Conservation (phyloP, 2,888 invertebrate species). For the Himalopsyche kuldschensis region DNA sequence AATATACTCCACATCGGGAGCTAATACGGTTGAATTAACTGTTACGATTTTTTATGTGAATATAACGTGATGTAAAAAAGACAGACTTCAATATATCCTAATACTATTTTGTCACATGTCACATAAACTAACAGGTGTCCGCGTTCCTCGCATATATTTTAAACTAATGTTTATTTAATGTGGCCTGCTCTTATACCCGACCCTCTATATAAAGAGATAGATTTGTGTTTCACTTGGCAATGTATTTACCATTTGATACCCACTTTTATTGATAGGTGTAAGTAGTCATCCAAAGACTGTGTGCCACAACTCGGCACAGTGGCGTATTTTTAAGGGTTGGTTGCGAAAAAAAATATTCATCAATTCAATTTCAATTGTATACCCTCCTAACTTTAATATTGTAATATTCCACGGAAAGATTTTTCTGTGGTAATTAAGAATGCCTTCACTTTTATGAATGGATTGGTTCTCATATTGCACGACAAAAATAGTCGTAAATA, state of each 20-base stretch:
- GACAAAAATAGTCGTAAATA: too few species aligned
- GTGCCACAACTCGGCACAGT: neutral
- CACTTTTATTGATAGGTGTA: neutral
- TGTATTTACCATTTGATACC: constrained; percentile 23
- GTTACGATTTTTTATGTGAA: too few species aligned
- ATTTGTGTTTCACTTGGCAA: constrained; percentile 21
- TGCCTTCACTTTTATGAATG: too few species aligned
- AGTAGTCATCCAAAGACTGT: neutral
- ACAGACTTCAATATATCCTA: neutral
- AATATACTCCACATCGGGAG: too few species aligned
- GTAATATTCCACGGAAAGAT: too few species aligned
- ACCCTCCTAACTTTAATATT: too few species aligned
- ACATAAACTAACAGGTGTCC: constrained; percentile 19
- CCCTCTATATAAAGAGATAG: constrained; percentile 20
- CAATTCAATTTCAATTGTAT: too few species aligned
- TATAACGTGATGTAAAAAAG: neutral
- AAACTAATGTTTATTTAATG: constrained; percentile 22
- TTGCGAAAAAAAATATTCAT: neutral
- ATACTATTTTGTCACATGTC: neutral
- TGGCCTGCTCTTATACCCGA: constrained; percentile 17
- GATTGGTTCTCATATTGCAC: too few species aligned
- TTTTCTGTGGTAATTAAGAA: too few species aligned
- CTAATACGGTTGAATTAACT: too few species aligned
- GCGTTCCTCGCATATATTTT: neutral
- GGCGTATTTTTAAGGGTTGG: neutral